These are phyloP conservation scores for Dunckerocampus dactyliophorus DNA, from an alignment of 2,113 vertebrate genomes.

Conservation along the genomic window DNA sequence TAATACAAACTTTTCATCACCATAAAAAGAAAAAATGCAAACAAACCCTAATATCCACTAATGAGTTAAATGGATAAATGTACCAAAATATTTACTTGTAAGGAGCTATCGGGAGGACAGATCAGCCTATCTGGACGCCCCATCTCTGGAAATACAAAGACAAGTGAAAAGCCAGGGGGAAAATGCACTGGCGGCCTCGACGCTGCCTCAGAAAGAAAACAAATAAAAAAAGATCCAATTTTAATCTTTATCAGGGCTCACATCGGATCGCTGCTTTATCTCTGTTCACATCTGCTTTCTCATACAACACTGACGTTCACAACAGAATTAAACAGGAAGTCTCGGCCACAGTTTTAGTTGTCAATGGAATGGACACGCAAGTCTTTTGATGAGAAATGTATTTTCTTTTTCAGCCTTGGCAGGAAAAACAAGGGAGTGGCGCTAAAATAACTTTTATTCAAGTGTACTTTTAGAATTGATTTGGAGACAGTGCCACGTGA, in stretches of 20 bases:
- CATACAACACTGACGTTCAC: conserved; percentile 75
- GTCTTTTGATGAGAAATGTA: conserved; percentile 26
- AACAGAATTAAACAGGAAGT: conserved; percentile 77
- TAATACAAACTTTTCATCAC: conserved; percentile 7
- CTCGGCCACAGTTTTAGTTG: conserved; percentile 49
- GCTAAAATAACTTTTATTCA: not conserved
- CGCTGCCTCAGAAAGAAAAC: conserved; percentile 73
- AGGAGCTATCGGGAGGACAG: conserved; percentile 64
- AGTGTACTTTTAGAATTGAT: not conserved
- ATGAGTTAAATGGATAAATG: conserved; percentile 68
- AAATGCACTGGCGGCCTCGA: conserved; percentile 56
- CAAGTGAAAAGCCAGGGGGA: conserved; percentile 68
- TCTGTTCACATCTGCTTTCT: conserved; percentile 71
- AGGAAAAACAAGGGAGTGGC: not conserved
- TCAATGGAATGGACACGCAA: conserved; percentile 40
- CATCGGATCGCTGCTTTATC: conserved; percentile 77
- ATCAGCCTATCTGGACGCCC: conserved; percentile 73
- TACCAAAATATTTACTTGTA: conserved; percentile 68
- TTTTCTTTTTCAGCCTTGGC: not conserved
- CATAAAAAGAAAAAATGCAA: conserved; percentile 40
- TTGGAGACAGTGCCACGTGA: not conserved
- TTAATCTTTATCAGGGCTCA: conserved; percentile 72
- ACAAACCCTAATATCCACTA: conserved; percentile 52
- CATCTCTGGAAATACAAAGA: conserved; percentile 68
- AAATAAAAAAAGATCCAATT: conserved; percentile 76